Base-by-base conservation (phyloP, 2,888 invertebrate genomes). In the Papilio elwesi region DNA sequence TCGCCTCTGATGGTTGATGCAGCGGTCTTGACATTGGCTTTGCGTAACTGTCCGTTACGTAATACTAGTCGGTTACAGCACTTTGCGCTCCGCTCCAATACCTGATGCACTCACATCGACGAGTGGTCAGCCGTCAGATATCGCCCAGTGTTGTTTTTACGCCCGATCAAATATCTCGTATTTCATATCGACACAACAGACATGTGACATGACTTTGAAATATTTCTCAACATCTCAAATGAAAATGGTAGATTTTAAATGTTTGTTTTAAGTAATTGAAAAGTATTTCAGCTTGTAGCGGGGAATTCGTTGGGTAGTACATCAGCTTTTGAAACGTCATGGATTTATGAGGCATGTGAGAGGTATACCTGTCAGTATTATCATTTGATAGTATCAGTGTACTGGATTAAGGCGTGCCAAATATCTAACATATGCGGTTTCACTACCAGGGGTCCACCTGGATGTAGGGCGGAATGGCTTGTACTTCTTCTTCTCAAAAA, bases 1-100 rank as follows among this genome's bases (percentile, higher is more conserved):
- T 73, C 51, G 26, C 76, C 74, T 43, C 75, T 76, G 74, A 76
- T 75, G 71, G 70, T 76, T 81, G 84, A 83, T 85, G 84, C 81
- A 79, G 80, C 83, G 90, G 75, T 90, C 92, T 91, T 92, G 92
- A 92, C 92, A 91, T 91, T 92, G 92, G 83, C 78, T 85, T 86
- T 87, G 82, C 87, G 85, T 87, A 87, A 88, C 85, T 83, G 82
- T 26, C 26, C 77, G 78, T 82, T 88, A 85, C 84, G 83, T 84
- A 87, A 87, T 75, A 75, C 75, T 26, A 26, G 26, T 75, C 77
- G 72, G 68, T 76, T 75, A 75, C 74, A 43, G 36, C 13, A 11
- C 48, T 7, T 15, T 43, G 53, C 15, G 53, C 57, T 55, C 48
- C 71, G 68, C 43, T 48, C 57, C 68, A 68, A 68, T 49, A 66